phyloP scores from a whole-genome alignment of 2,113 vertebrate genomes.

The Condylura cristata region DNA sequence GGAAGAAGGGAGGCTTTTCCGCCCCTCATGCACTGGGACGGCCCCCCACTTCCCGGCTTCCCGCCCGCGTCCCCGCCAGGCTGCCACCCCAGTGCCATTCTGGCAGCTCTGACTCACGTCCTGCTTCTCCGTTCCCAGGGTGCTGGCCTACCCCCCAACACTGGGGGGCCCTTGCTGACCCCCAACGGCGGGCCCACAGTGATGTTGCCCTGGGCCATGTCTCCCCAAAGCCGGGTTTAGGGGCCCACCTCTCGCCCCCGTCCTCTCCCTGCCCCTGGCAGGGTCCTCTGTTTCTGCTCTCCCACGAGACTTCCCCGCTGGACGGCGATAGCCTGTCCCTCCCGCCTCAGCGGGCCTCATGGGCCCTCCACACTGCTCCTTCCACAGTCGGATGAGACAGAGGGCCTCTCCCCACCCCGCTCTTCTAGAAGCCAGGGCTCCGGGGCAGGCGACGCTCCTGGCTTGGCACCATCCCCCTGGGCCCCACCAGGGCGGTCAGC shows the following conservation, averaged over 20 bases:
- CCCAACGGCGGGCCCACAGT: not conserved
- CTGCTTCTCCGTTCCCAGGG: too few relatives aligned
- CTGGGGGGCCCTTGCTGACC: too few relatives aligned
- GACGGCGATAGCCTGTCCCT: not conserved
- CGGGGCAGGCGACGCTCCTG: not conserved
- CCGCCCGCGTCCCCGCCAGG: too few relatives aligned
- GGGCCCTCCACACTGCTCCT: not conserved
- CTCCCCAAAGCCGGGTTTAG: not conserved
- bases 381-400: not conserved
- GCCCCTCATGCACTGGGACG: too few relatives aligned
- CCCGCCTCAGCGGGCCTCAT: not conserved
- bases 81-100: too few relatives aligned
- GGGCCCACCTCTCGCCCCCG: not conserved
- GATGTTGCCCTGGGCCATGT: not conserved
- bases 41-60: too few relatives aligned
- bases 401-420: not conserved
- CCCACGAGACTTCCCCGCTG: not conserved
- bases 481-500: not conserved
- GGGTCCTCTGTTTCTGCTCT: not conserved
- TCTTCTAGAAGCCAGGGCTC: not conserved
- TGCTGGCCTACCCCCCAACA: too few relatives aligned
- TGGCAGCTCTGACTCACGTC: too few relatives aligned
- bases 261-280: not conserved
- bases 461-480: not conserved
- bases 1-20: too few relatives aligned